Percentiles rank a stretch among this genome's conserved stretches.
Evolutionary conservation across 2,888 invertebrate genomes (phyloP).

Genomic region (Lasioglossum calceatum): DNA sequence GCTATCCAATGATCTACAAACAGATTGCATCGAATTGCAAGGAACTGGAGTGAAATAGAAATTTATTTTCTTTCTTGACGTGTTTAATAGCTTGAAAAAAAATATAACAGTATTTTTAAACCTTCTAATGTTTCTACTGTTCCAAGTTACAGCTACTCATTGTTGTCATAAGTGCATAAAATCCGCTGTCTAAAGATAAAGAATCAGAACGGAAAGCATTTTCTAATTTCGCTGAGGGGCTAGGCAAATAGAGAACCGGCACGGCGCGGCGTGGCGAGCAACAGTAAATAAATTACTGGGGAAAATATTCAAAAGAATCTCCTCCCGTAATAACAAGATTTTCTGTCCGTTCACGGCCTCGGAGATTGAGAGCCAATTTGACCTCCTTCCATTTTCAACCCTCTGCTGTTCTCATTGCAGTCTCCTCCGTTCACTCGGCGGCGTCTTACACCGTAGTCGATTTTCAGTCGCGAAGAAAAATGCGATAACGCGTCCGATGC

Average conservation of each 20-base stretch:
- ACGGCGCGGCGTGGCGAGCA: too few relatives aligned
- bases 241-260: not conserved
- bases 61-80: too few relatives aligned
- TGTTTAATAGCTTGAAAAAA: too few relatives aligned
- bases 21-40: too few relatives aligned
- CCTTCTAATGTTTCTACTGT: too few relatives aligned
- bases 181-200: too few relatives aligned
- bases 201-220: not conserved
- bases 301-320: conserved; percentile 26
- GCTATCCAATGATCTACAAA: too few relatives aligned
- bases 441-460: conserved; percentile 42
- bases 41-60: too few relatives aligned
- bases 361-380: conserved; percentile 52
- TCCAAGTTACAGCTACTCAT: too few relatives aligned
- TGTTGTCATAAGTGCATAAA: too few relatives aligned
- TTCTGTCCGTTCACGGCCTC: conserved; percentile 17
- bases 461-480: conserved; percentile 55
- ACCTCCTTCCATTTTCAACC: conserved; percentile 28
- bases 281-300: not conserved
- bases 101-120: too few relatives aligned
- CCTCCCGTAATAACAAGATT: not conserved
- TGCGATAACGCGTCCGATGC: conserved; percentile 55
- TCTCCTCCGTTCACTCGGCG: not conserved
- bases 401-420: conserved; percentile 15
- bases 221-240: not conserved